Base-by-base conservation (phyloP, 2,888 invertebrate genomes). In the Caenorhabditis doughertyi region DNA sequence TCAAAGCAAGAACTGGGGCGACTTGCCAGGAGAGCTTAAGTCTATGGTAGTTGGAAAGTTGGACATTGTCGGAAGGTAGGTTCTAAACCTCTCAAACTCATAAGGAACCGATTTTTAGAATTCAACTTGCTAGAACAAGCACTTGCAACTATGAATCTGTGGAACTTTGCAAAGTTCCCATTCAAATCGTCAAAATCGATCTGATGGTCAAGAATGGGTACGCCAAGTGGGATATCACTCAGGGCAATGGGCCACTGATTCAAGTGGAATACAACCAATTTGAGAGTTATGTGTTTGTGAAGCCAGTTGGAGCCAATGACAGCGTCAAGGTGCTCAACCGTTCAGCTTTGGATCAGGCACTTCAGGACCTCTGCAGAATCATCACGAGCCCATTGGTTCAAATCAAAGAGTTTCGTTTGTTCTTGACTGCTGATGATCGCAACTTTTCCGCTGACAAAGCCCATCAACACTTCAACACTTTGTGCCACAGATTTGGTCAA, bases 361-460 rank as follows among this genome's bases (percentile, higher is more conserved):
- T 55, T 1, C 21, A 16, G 16, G 29, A 55, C 27, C 9, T 55
- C 13, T 13, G 27, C n/a, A 3, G 13, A 29, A 16, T 55, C 3
- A 16, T 55, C 3, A 16, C 2, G 2, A 29, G 29, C n/a, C n/a
- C n/a, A n/a, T n/a, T n/a, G n/a, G n/a, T n/a, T n/a, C n/a, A n/a
- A n/a, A n/a, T n/a, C n/a, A n/a, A n/a, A n/a, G n/a, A n/a, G n/a
- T 55, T 55, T 23, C 27, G 53, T 1, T 55, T 55, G 53, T 55
- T 23, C 29, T 29, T 55, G 29, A 29, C 53, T 29, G 53, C 27
- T n/a, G 53, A 55, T 0, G 53, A 55, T 16, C 11, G 16, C 29
- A 29, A 55, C 29, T 55, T 9, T 29, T 9, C 53, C 2, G 53
- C 53, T 11, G 53, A 55, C 5, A 55, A n/a, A 29, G 53, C 53